phyloP scores from a whole-genome alignment of 2,797 vertebrate genomes.

The Babyrousa celebensis region DNA sequence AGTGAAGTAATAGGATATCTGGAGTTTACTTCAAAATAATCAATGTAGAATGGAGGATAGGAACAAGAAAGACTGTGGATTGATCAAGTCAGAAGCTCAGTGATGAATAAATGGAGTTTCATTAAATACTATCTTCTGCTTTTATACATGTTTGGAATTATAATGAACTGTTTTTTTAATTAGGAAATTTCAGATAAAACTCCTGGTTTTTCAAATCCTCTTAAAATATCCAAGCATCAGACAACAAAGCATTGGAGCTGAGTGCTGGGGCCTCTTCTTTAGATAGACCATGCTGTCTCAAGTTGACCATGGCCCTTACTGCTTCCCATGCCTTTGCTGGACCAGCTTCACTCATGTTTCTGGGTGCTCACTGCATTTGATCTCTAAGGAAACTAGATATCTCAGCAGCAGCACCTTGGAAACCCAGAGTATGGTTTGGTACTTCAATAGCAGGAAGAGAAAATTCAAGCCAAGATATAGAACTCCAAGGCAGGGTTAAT shows the following conservation, averaged over 20 bases:
- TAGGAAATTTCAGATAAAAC: not conserved
- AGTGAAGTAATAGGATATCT: not conserved
- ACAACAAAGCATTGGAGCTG: not conserved
- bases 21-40: not conserved
- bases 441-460: not conserved
- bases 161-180: not conserved
- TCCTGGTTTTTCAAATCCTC: not conserved
- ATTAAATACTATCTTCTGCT: not conserved
- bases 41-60: not conserved
- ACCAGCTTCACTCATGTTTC: not conserved
- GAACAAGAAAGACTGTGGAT: not conserved
- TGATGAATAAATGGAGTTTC: not conserved
- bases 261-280: not conserved
- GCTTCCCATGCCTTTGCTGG: not conserved
- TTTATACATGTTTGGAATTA: not conserved
- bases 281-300: not conserved
- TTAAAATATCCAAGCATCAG: constrained; percentile 20
- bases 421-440: not conserved
- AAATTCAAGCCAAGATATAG: not conserved
- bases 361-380: not conserved
- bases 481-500: not conserved
- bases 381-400: not conserved
- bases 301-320: not conserved
- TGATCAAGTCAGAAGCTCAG: not conserved
- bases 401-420: not conserved